Evolutionary conservation across 2,888 invertebrate genomes (phyloP).

Genomic region (Panzeria rudis): DNA sequence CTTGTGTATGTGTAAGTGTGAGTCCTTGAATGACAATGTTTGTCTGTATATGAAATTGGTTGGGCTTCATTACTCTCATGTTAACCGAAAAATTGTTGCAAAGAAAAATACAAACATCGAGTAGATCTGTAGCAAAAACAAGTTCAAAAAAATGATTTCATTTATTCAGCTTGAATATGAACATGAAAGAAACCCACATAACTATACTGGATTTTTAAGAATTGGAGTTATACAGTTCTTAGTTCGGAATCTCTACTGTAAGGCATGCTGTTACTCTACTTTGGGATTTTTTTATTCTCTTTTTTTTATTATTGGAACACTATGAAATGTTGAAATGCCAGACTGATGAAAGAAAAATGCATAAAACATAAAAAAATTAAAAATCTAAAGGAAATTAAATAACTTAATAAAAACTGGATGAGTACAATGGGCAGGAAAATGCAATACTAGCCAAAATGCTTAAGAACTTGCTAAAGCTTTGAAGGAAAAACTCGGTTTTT

Average conservation of each 20-base stretch:
- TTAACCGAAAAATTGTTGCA: conserved; percentile 35
- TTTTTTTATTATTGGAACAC: not conserved
- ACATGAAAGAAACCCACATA: conserved; percentile 53
- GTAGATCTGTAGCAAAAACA: conserved; percentile 12
- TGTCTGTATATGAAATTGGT: conserved; percentile 18
- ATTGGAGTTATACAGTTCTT: conserved; percentile 33
- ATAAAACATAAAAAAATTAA: not conserved
- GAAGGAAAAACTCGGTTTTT: not conserved
- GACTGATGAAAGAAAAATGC: not conserved
- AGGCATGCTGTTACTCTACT: not conserved
- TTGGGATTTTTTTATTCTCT: not conserved
- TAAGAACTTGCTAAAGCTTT: not conserved
- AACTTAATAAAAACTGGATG: not conserved
- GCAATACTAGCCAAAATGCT: not conserved
- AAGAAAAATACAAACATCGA: conserved; percentile 1
- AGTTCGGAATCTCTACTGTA: conserved; percentile 12
- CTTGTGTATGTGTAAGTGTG: not conserved
- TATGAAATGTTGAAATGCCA: conserved; percentile 40
- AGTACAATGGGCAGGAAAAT: not conserved
- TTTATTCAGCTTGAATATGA: conserved; percentile 51
- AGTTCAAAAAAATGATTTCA: conserved; percentile 47
- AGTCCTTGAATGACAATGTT: conserved; percentile 40
- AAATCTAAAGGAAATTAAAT: conserved; percentile 8
- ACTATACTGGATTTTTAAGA: conserved; percentile 22
- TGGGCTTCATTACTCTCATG: conserved; percentile 64